Percentiles rank a stretch among this genome's conserved stretches.
Conservation (phyloP, 2,888 invertebrate species). For the Drosophila fulvimacula region DNA sequence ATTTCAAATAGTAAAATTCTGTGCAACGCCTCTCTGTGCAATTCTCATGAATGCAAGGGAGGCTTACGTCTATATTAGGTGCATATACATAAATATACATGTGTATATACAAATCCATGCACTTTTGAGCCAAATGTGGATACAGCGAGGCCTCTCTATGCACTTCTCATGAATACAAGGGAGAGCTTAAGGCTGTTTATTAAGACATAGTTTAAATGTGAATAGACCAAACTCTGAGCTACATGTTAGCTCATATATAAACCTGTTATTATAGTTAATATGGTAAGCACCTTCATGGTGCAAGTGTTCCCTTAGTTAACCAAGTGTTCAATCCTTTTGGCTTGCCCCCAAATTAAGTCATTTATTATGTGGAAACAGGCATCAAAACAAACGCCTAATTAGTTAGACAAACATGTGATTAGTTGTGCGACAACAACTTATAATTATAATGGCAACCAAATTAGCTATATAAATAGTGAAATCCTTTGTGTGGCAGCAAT, state of each 20-base stretch:
- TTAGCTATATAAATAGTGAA: conserved; percentile 34
- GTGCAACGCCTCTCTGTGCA: conserved; percentile 1
- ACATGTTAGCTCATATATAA: not conserved
- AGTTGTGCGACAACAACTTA: conserved; percentile 9
- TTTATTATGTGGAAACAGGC: conserved; percentile 40
- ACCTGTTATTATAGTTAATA: not conserved
- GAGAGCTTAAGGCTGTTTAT: too few relatives aligned
- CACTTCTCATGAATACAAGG: not conserved
- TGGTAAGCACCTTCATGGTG: not conserved
- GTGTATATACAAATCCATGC: too few relatives aligned
- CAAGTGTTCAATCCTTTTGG: conserved; percentile 28
- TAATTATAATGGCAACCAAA: conserved; percentile 15
- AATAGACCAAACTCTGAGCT: too few relatives aligned
- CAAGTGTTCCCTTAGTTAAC: conserved; percentile 15
- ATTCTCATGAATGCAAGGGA: not conserved
- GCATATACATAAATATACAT: too few relatives aligned
- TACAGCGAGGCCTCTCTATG: conserved; percentile 1
- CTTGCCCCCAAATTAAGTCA: conserved; percentile 35
- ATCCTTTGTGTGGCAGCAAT: not conserved
- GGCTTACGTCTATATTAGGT: too few relatives aligned
- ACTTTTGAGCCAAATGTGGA: too few relatives aligned
- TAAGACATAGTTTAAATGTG: too few relatives aligned
- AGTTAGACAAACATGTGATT: conserved; percentile 51
- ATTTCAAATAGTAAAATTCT: too few relatives aligned
- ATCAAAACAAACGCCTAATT: conserved; percentile 38